phyloP scores from a whole-genome alignment of 2,888 invertebrate genomes.

The Conistra vaccinii region DNA sequence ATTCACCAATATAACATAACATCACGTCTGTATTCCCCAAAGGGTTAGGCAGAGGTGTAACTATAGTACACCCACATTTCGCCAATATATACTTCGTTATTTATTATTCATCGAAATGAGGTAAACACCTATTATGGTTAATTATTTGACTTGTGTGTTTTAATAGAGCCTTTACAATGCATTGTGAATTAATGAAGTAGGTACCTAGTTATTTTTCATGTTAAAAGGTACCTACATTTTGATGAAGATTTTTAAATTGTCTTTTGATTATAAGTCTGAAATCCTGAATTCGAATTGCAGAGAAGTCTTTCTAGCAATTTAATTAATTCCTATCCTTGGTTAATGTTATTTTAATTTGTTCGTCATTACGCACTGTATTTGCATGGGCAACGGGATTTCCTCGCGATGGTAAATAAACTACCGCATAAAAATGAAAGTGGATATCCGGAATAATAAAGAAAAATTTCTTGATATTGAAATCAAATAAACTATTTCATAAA shows the following conservation, averaged over 20 bases:
- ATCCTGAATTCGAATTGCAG: not conserved
- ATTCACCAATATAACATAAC: not conserved
- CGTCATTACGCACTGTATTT: constrained; percentile 18
- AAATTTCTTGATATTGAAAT: constrained; percentile 23
- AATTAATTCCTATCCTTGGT: not conserved
- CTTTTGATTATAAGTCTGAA: not conserved
- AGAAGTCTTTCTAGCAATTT: constrained; percentile 1
- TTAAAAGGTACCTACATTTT: not conserved
- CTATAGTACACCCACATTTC: no score
- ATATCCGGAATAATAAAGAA: constrained; percentile 31
- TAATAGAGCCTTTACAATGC: not conserved
- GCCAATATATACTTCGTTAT: not conserved
- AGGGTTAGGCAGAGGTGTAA: no score
- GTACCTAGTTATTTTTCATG: not conserved
- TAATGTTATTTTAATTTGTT: constrained; percentile 34
- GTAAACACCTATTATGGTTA: no score
- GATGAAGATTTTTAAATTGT: not conserved
- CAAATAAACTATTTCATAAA: constrained; percentile 10
- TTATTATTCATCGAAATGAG: not conserved
- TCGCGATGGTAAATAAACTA: constrained; percentile 20
- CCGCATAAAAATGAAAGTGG: constrained; percentile 51
- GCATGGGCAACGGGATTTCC: constrained; percentile 49
- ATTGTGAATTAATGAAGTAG: not conserved
- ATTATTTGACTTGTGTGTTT: not conserved
- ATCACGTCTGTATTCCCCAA: no score